Evolutionary conservation across 2,113 vertebrate species (phyloP).

Genomic region (Gallinago paraguaiae): DNA sequence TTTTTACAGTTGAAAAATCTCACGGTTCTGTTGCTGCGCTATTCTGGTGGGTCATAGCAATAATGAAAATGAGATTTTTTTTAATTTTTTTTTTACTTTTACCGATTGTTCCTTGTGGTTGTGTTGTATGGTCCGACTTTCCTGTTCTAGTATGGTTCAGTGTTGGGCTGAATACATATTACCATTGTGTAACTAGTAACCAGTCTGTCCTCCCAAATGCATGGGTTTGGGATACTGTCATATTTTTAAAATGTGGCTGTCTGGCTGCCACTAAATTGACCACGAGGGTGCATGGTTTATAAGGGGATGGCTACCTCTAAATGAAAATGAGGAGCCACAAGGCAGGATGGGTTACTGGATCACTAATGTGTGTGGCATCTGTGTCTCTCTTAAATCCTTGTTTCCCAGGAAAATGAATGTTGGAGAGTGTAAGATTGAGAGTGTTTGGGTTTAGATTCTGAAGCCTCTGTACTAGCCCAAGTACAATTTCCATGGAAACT

Average conservation of each 20-base stretch:
- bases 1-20: not conserved
- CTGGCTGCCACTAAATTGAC: not conserved
- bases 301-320: not conserved
- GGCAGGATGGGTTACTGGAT: not conserved
- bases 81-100: not conserved
- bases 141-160: not conserved
- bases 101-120: not conserved
- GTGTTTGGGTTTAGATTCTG: not conserved
- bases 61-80: not conserved
- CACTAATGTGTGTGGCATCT: not conserved
- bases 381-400: not conserved
- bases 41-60: not conserved
- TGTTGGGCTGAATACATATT: not conserved
- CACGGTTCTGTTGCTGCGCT: not conserved
- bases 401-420: not conserved
- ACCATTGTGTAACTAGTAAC: rapidly evolving
- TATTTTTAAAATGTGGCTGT: not conserved
- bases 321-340: not conserved
- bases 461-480: not conserved
- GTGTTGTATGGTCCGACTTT: not conserved
- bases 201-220: not conserved
- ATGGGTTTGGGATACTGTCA: not conserved
- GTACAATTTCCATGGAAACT: conserved; percentile 45
- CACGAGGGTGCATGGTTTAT: not conserved
- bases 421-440: not conserved